These are phyloP conservation scores for Mercenaria mercenaria DNA, from an alignment of 1,140 invertebrate species.

Conservation along the genomic window DNA sequence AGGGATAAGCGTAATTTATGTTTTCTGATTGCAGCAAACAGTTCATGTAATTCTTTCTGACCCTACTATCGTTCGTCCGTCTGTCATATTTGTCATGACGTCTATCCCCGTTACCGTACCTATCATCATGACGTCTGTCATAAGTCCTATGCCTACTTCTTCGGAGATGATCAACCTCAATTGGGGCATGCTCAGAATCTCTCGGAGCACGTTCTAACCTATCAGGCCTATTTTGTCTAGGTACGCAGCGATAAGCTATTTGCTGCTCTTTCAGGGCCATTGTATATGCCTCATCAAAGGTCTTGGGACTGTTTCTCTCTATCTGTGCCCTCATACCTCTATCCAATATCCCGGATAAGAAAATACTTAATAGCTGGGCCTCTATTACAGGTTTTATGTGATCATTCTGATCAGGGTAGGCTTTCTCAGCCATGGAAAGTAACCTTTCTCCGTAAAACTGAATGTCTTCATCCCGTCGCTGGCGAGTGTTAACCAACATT, in stretches of 20 bases:
- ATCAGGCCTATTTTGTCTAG: too few relatives aligned
- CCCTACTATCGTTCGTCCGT: too few relatives aligned
- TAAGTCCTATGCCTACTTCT: too few relatives aligned
- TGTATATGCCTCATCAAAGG: not conserved
- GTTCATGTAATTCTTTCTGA: too few relatives aligned
- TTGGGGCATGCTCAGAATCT: too few relatives aligned
- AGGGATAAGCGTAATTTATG: too few relatives aligned
- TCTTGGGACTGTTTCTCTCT: not conserved
- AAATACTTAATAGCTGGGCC: not conserved
- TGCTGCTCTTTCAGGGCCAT: not conserved
- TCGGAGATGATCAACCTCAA: too few relatives aligned
- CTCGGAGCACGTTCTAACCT: too few relatives aligned
- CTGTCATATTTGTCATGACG: too few relatives aligned
- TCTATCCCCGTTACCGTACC: too few relatives aligned
- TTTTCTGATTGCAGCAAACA: too few relatives aligned
- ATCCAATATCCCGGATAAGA: not conserved
- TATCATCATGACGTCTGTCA: too few relatives aligned
- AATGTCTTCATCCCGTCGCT: not conserved
- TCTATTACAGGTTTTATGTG: not conserved
- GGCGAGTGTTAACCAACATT: not conserved
- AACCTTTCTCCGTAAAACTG: constrained; percentile 21
- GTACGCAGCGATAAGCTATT: not conserved
- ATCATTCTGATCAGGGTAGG: not conserved
- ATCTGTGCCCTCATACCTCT: not conserved
- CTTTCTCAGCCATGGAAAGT: not conserved